A percentile compares a stretch with the other conserved stretches of the same genome.
phyloP scores from a whole-genome alignment of 2,888 invertebrate species.

The Apodemia mormo region DNA sequence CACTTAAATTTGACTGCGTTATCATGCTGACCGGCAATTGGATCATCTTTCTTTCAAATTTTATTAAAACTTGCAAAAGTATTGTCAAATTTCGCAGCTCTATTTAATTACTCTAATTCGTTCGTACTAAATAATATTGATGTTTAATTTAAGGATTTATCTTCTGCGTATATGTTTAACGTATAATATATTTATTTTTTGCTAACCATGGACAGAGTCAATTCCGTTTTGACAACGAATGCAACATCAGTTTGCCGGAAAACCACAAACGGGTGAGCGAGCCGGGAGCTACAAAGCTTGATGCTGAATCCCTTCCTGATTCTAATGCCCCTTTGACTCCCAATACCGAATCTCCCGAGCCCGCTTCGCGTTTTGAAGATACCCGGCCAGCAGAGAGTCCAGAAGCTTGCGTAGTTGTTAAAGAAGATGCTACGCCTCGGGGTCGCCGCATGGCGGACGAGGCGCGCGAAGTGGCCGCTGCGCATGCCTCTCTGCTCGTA shows the following conservation, averaged over 20 bases:
- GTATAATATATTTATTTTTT: constrained; percentile 31
- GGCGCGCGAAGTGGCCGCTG: constrained; percentile 75
- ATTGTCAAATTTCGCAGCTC: not conserved
- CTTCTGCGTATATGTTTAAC: not conserved
- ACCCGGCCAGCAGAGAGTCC: constrained; percentile 52
- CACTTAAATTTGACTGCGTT: too few relatives aligned
- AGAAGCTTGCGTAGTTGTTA: constrained; percentile 74
- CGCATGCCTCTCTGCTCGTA: constrained; percentile 80
- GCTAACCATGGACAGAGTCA: constrained; percentile 89
- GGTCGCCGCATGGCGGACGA: constrained; percentile 73
- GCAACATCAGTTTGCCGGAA: constrained; percentile 97
- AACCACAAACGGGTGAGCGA: constrained; percentile 98
- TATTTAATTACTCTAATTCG: not conserved
- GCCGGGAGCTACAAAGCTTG: constrained; percentile 70
- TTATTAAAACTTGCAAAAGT: not conserved
- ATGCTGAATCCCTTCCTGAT: constrained; percentile 49
- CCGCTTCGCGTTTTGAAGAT: constrained; percentile 60
- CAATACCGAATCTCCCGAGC: constrained; percentile 49
- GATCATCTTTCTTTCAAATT: too few relatives aligned
- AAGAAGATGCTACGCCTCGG: constrained; percentile 70
- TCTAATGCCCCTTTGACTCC: constrained; percentile 44
- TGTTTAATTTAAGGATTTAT: not conserved
- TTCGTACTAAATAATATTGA: not conserved
- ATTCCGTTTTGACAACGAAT: constrained; percentile 99
- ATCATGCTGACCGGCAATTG: too few relatives aligned